Evolutionary conservation across 2,888 invertebrate species (phyloP).

Genomic region (Unio pictorum): DNA sequence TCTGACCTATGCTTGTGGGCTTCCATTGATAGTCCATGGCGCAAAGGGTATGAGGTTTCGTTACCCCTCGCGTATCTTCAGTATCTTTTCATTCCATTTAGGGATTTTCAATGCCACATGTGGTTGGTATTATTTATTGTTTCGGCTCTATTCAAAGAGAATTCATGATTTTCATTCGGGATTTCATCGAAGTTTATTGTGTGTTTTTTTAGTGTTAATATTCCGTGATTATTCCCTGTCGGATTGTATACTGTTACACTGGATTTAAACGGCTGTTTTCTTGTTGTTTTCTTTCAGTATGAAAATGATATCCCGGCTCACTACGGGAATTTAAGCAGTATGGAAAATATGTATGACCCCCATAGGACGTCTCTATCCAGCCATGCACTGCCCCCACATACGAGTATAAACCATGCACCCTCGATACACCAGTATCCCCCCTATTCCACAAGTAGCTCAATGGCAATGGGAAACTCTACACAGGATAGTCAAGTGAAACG

Average conservation of each 20-base stretch:
- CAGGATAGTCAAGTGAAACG: conserved; percentile 78
- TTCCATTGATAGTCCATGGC: conserved; percentile 55
- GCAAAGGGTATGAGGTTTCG: conserved; percentile 55
- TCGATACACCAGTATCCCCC: conserved; percentile 60
- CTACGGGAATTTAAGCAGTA: conserved; percentile 54
- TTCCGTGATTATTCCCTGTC: background rate
- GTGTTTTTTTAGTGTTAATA: conserved; percentile 10
- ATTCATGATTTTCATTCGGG: conserved; percentile 7
- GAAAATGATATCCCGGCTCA: conserved; percentile 62
- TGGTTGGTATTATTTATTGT: conserved; percentile 7
- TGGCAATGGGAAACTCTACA: conserved; percentile 50
- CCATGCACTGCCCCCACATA: conserved; percentile 50
- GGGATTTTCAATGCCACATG: no score
- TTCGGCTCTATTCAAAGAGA: conserved; percentile 2
- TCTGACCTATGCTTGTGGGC: conserved; percentile 34
- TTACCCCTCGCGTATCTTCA: conserved; percentile 30
- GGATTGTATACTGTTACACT: background rate
- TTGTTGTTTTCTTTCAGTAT: conserved; percentile 52
- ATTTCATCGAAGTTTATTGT: conserved; percentile 7
- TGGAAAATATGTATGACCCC: conserved; percentile 58
- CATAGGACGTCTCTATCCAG: conserved; percentile 50
- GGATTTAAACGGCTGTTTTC: conserved; percentile 9
- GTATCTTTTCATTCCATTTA: conserved; percentile 11
- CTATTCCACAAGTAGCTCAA: conserved; percentile 50
- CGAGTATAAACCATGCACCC: conserved; percentile 51